A percentile compares a stretch with the other conserved stretches of the same genome.
Conservation (phyloP, 2,888 invertebrate genomes). For the Drosophila hamatofila region DNA sequence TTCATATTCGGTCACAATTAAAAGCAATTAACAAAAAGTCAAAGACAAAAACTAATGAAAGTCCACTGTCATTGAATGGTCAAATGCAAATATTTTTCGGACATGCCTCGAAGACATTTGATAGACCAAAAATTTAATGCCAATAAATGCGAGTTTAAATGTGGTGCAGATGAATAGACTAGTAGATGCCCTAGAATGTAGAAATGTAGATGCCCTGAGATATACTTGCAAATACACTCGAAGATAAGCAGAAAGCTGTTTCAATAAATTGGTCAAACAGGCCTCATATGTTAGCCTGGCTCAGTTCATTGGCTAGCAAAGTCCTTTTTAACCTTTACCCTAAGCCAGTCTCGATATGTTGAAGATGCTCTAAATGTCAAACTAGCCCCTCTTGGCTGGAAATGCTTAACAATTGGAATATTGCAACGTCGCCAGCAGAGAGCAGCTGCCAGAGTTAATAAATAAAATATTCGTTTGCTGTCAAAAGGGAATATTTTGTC, state of each 20-base stretch:
- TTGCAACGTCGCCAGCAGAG: neutral
- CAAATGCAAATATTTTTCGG: neutral
- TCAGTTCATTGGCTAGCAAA: too few species aligned
- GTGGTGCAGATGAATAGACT: too few species aligned
- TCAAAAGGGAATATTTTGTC: neutral
- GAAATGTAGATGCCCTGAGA: too few species aligned
- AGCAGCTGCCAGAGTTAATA: slow-evolving; percentile 5
- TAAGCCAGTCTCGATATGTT: too few species aligned
- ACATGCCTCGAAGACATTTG: too few species aligned
- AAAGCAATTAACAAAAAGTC: slow-evolving; percentile 15
- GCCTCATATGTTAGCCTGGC: too few species aligned
- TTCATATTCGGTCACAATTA: neutral
- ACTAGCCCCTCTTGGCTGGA: neutral
- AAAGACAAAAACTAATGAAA: slow-evolving; percentile 21
- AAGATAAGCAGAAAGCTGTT: too few species aligned
- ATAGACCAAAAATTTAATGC: neutral
- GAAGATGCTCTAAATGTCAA: neutral
- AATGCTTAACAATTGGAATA: neutral
- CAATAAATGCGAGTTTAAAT: neutral
- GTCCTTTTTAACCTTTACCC: too few species aligned
- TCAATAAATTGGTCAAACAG: too few species aligned
- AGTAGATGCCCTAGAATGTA: too few species aligned
- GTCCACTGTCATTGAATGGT: neutral
- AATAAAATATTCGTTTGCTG: slow-evolving; percentile 5
- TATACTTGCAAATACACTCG: too few species aligned